A percentile compares a stretch with the other conserved stretches of the same genome.
Conservation (phyloP, 2,797 vertebrate genomes). For the Neosilurus mollespiculum region DNA sequence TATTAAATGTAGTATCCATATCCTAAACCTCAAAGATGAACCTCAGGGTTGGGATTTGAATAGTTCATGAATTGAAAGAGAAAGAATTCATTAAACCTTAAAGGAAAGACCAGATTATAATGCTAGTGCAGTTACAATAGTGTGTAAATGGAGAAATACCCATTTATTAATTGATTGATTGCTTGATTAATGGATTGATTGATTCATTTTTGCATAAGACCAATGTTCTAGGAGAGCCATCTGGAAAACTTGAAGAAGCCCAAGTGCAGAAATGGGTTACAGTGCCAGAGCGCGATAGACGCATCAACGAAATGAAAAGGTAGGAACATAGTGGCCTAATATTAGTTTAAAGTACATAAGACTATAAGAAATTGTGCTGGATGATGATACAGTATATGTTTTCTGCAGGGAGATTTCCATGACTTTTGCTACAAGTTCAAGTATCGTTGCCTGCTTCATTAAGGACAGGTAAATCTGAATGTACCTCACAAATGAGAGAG, state of each 20-base stretch:
- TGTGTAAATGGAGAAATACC: no score
- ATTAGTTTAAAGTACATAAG: not conserved
- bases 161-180: no score
- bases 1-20: no score
- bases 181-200: no score
- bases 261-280: slow-evolving; percentile 64
- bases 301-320: slow-evolving; percentile 52
- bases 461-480: slow-evolving; percentile 61
- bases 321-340: slow-evolving; percentile 19
- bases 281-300: not conserved
- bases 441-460: slow-evolving; percentile 71
- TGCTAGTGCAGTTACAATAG: no score
- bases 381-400: no score
- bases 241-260: slow-evolving; percentile 58
- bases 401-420: slow-evolving; percentile 61
- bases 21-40: no score
- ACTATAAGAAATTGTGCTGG: no score
- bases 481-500: slow-evolving; percentile 3
- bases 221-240: slow-evolving; percentile 37
- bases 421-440: slow-evolving; percentile 67
- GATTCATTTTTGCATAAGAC: not conserved
- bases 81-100: not conserved
- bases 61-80: not conserved
- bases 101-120: no score
- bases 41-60: no score